Base-by-base conservation (phyloP, 2,113 vertebrate genomes). In the Ictalurus furcatus region DNA sequence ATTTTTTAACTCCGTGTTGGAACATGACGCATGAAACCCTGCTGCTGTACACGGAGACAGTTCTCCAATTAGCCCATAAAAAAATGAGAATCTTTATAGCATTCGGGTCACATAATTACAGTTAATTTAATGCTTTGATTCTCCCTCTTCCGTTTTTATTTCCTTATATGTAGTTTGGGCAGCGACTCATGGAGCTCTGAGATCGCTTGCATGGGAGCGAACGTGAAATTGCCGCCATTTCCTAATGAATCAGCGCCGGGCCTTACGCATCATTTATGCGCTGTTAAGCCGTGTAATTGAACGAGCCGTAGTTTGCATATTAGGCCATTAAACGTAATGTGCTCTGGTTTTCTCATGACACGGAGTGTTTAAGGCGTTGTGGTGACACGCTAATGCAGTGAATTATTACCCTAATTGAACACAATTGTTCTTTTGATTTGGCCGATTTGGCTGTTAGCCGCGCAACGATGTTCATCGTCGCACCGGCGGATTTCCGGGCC, bases 341-440 rank as follows among this genome's bases (percentile, higher is more conserved):
- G 97, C 97, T 98, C 98, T 97, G 97, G 97, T 97, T 98, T 97
- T 96, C 97, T 97, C 96, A 92, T 95, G 97, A 98, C 98, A 99
- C 98, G 98, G 21, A 98, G 97, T 97, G 96, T 97, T 98, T 96
- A 97, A 98, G 97, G 95, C 95, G 97, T 95, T 97, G 97, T 97
- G 97, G 97, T 96, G 96, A 96, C 96, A 97, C 97, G 96, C 96
- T 95, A 97, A 98, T 98, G 97, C 97, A 96, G 96, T 96, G 97
- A 97, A 99, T 99, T 99, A 99, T 96, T 96, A 96, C 95, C 94
- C 96, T 97, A 99, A 99, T 99, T 98, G 97, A 58, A 97, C 97
- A 96, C 97, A 98, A 97, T 99, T 99, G 97, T 99, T 99, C 98
- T 98, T 98, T 99, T 99, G 97, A 99, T 99, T 99, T 98, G 97